phyloP scores from a whole-genome alignment of 2,888 invertebrate species.

The Hecatera dysodea region DNA sequence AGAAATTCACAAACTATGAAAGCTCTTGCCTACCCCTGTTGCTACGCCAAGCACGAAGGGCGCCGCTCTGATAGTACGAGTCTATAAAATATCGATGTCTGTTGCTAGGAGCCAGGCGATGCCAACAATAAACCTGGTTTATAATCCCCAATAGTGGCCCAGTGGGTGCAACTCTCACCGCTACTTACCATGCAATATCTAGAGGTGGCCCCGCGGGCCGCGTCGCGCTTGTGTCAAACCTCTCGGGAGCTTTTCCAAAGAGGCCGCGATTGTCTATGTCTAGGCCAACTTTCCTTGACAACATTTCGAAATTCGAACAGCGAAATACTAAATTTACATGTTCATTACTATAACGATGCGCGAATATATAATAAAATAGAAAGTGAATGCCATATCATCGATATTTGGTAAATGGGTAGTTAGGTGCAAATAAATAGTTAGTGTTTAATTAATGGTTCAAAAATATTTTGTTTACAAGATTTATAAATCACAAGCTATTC shows the following conservation, averaged over 20 bases:
- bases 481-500: conserved; percentile 12
- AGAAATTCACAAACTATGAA: conserved; percentile 13
- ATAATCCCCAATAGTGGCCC: conserved; percentile 76
- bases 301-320: conserved; percentile 49
- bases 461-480: conserved; percentile 21
- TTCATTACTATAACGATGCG: conserved; percentile 26
- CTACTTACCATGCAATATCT: conserved; percentile 62
- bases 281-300: conserved; percentile 61
- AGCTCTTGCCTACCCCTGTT: conserved; percentile 26
- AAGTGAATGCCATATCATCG: conserved; percentile 50
- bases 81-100: conserved; percentile 76
- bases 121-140: conserved; percentile 82
- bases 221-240: conserved; percentile 43
- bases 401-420: conserved; percentile 43
- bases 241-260: conserved; percentile 64
- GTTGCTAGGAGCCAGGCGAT: conserved; percentile 78
- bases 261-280: conserved; percentile 42
- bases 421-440: conserved; percentile 24
- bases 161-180: conserved; percentile 70
- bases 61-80: conserved; percentile 62
- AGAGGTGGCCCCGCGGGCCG: conserved; percentile 43
- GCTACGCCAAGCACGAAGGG: conserved; percentile 34
- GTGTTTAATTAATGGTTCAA: conserved; percentile 37
- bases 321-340: conserved; percentile 39
- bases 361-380: conserved; percentile 58